A percentile compares a stretch with the other conserved stretches of the same genome.
Conservation (phyloP, 2,113 vertebrate genomes). For the Riparia riparia region DNA sequence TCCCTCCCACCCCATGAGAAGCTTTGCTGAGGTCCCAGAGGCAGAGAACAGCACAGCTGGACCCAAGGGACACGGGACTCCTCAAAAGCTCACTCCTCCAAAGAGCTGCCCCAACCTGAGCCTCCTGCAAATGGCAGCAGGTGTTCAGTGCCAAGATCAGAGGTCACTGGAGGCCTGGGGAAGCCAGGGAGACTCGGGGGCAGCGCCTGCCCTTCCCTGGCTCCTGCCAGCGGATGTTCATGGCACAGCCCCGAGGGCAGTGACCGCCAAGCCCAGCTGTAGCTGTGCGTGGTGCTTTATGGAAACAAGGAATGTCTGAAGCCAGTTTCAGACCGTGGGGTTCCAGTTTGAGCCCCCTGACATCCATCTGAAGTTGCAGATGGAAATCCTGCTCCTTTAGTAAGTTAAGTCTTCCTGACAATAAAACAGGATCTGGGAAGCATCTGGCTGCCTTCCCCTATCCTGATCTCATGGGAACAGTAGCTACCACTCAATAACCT, state of each 20-base stretch:
- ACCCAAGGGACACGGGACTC: not conserved
- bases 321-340: not conserved
- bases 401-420: not conserved
- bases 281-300: not conserved
- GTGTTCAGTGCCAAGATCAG: not conserved
- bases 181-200: not conserved
- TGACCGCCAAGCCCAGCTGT: not conserved
- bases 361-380: not conserved
- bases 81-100: not conserved
- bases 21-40: not conserved
- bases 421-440: not conserved
- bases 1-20: not conserved
- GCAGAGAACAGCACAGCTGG: not conserved
- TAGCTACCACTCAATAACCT: slow-evolving; percentile 1
- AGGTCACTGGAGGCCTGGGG: not conserved
- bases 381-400: not conserved
- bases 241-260: not conserved
- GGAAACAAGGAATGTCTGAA: not conserved
- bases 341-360: not conserved
- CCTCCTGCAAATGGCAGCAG: not conserved
- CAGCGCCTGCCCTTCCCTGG: accelerated
- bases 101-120: not conserved
- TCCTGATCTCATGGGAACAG: slow-evolving; percentile 15
- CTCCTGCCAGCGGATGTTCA: accelerated
- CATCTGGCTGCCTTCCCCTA: slow-evolving; percentile 22